Percentiles rank a stretch among this genome's conserved stretches.
Evolutionary conservation across 2,797 vertebrate genomes (phyloP).

Genomic region (Odontamblyopus lacepedii): DNA sequence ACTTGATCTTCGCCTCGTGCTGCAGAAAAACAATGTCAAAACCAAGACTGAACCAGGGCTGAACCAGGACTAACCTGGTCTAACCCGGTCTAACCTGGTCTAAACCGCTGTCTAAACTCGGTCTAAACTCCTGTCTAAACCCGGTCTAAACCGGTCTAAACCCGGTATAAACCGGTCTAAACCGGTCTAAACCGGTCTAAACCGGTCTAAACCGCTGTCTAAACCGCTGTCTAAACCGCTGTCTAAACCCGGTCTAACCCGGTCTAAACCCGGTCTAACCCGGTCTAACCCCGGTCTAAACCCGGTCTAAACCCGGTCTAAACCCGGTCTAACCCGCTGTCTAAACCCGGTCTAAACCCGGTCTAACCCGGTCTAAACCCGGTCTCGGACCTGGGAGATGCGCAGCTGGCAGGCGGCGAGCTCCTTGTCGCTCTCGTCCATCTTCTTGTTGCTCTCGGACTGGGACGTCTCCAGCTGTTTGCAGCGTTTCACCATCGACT

Average conservation of each 20-base stretch:
- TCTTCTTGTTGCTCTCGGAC: constrained; percentile 93
- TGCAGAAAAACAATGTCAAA: constrained; percentile 48
- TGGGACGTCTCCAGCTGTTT: constrained; percentile 93
- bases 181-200: too few relatives aligned
- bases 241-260: too few relatives aligned
- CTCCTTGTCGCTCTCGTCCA: constrained; percentile 96
- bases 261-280: too few relatives aligned
- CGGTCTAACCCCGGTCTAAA: neutral
- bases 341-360: too few relatives aligned
- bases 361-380: too few relatives aligned
- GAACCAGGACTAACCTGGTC: neutral
- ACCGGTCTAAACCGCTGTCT: too few relatives aligned
- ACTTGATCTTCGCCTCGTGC: constrained; percentile 98
- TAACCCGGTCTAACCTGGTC: too few relatives aligned
- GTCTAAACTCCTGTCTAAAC: too few relatives aligned
- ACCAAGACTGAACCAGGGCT: neutral
- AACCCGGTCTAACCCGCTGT: too few relatives aligned
- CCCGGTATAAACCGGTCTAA: neutral
- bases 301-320: neutral
- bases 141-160: neutral
- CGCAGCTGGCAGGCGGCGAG: constrained; percentile 93
- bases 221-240: too few relatives aligned
- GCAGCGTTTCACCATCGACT: constrained; percentile 95
- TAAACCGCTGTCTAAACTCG: too few relatives aligned
- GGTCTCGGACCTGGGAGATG: constrained; percentile 86